phyloP scores from a whole-genome alignment of 2,113 vertebrate genomes.

The Podiceps cristatus region DNA sequence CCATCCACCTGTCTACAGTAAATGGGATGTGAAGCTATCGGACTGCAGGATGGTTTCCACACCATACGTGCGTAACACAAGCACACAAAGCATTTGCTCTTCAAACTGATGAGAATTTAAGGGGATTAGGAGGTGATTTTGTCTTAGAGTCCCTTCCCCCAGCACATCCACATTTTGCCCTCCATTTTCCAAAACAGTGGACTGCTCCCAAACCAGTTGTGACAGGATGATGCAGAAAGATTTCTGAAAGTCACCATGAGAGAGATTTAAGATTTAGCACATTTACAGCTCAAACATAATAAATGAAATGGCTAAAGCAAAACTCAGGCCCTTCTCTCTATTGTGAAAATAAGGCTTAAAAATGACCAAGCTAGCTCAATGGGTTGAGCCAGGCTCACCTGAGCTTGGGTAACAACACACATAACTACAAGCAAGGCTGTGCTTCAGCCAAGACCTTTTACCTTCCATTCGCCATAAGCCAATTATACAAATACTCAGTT shows the following conservation, averaged over 20 bases:
- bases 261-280: background rate
- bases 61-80: rapidly evolving
- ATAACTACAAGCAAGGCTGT: too few species aligned
- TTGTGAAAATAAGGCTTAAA: background rate
- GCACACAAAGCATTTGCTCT: background rate
- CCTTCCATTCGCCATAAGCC: rapidly evolving
- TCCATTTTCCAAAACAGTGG: background rate
- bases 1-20: background rate
- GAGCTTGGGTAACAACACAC: background rate
- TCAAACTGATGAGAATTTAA: background rate
- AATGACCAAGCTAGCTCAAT: background rate
- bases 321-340: background rate
- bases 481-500: background rate
- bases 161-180: background rate
- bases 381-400: rapidly evolving
- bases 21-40: background rate
- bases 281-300: background rate
- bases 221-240: background rate
- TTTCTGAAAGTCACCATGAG: background rate
- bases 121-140: background rate
- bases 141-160: background rate
- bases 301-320: background rate
- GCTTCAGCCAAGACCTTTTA: background rate
- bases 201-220: background rate
- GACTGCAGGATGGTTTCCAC: background rate